Evolutionary conservation across 1,140 invertebrate species (phyloP), one percentile per base, ranked within the genome.

Genomic region (Drosophila virilis): DNA sequence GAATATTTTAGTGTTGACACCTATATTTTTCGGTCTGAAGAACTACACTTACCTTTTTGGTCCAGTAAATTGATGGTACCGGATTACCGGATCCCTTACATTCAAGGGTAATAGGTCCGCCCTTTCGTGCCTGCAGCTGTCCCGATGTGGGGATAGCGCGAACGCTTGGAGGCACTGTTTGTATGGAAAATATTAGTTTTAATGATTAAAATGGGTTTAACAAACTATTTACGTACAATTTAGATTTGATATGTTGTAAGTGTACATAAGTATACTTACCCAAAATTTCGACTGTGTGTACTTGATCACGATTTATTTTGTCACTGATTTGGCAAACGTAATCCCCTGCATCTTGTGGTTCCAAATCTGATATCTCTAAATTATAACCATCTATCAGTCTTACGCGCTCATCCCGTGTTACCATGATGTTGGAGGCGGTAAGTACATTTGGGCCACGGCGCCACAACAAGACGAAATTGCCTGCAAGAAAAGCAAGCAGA

Each of bases 311-410:
- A 35, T 94, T 94, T 58, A 94, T 93, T 28, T 94, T 93, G 77
- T 95, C 95, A 46, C 95, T 95, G 42, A 96, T 94, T 92, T 95
- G 95, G 86, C 95, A 95, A 22, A 95, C 94, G 92, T 95, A 95
- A 85, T 92, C 91, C 66, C 91, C 91, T 58, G 91, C 91, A 80
- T 92, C 91, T 80, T 92, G 91, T 43, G 91, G 91, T 77, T 92
- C 91, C 75, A 95, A 94, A 80, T 95, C 94, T 32, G 94, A 94
- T 62, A 96, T 95, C 86, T 95, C 94, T 66, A 96, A 92, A 86
- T 95, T 95, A 86, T 94, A 95, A 6, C 95, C 95, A 84, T 95
- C 94, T 38, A 95, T 95, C 57, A 96, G 93, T 45, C 94, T 93
- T 91, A 95, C 94, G 64, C 95, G 90, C 68, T 94, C 93, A 91